Evolutionary conservation across 2,113 vertebrate genomes (phyloP).

Genomic region (Xenopus laevis): DNA sequence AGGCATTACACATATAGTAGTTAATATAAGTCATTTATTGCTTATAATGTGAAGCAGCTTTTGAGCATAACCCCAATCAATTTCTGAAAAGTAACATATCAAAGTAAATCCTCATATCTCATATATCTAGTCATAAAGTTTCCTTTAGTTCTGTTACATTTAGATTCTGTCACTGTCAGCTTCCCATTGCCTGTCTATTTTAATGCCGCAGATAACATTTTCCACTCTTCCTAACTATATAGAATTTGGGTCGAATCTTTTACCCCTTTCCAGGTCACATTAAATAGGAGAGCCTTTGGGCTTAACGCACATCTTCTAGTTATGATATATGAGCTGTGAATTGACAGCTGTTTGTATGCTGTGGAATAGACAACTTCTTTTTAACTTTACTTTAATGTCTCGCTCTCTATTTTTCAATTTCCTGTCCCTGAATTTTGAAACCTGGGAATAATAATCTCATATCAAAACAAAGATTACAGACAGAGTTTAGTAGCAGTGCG

Average conservation of each 20-base stretch:
- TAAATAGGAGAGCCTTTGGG: not conserved
- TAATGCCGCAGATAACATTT: no score
- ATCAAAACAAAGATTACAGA: constrained; percentile 46
- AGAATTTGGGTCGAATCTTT: not conserved
- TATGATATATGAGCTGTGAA: not conserved
- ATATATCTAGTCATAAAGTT: no score
- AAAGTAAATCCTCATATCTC: no score
- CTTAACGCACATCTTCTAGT: not conserved
- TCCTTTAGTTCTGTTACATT: no score
- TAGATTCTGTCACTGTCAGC: no score
- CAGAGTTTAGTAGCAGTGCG: constrained; percentile 38
- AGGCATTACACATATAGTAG: no score
- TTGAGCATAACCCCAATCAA: no score
- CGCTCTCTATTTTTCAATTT: constrained; percentile 45
- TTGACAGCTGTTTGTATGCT: constrained; percentile 14
- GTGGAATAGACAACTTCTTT: constrained; percentile 31
- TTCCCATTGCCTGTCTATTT: no score
- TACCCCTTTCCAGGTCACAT: not conserved
- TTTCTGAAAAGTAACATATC: no score
- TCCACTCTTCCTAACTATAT: not conserved
- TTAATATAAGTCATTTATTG: no score
- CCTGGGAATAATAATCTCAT: constrained; percentile 46
- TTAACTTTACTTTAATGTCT: constrained; percentile 45
- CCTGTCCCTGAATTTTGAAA: constrained; percentile 42
- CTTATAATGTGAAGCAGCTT: no score